A percentile compares a stretch with the other conserved stretches of the same genome.
phyloP scores from a whole-genome alignment of 2,797 vertebrate genomes.

The Chelmon rostratus region DNA sequence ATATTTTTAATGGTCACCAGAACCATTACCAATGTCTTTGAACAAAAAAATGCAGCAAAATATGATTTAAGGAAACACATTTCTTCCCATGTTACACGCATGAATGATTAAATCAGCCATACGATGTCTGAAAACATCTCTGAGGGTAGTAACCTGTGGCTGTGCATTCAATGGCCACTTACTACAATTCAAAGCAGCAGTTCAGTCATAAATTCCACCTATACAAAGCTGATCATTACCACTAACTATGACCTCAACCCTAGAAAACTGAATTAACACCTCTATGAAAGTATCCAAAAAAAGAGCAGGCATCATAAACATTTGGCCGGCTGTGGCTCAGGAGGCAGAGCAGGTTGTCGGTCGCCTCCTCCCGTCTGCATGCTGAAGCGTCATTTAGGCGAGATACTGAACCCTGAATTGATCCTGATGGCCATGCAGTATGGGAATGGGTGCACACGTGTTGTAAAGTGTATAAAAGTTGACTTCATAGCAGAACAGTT shows the following conservation, averaged over 20 bases:
- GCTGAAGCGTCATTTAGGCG: no score
- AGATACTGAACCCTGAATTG: no score
- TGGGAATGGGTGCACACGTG: no score
- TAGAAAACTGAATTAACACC: background rate
- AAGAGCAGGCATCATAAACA: background rate
- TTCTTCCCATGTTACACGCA: background rate
- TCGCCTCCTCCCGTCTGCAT: no score
- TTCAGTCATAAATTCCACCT: background rate
- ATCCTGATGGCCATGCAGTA: no score
- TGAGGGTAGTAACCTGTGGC: background rate
- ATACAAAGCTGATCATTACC: background rate
- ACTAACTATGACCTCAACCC: background rate
- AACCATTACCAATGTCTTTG: background rate
- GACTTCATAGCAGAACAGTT: background rate
- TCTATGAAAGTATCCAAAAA: background rate
- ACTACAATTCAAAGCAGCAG: background rate
- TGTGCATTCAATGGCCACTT: background rate
- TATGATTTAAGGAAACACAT: background rate
- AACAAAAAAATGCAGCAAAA: slow-evolving; percentile 8
- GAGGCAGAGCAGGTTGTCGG: no score
- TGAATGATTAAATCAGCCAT: background rate
- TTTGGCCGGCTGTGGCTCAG: no score
- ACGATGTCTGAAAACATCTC: slow-evolving; percentile 5
- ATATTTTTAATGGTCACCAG: background rate
- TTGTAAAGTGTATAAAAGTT: background rate